phyloP scores from a whole-genome alignment of 2,797 vertebrate species.

The Danio choprae region DNA sequence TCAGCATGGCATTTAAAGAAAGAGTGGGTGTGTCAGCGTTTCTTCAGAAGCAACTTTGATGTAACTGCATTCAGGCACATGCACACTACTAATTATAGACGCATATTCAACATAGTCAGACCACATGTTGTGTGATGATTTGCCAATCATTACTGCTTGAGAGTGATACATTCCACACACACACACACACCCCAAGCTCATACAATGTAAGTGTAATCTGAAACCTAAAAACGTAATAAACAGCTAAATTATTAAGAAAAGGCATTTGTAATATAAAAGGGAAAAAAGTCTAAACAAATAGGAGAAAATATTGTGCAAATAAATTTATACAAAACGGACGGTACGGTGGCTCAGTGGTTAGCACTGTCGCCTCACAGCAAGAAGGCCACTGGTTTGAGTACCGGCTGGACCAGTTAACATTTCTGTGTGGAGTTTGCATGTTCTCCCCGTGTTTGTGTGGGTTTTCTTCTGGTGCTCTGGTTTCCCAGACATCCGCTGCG shows the following conservation, averaged over 20 bases:
- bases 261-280: neutral
- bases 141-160: conserved; percentile 5
- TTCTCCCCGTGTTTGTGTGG: too few relatives aligned
- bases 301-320: too few relatives aligned
- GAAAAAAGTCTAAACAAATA: neutral
- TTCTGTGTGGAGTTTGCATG: too few relatives aligned
- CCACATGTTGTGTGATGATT: conserved; percentile 4
- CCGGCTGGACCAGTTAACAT: too few relatives aligned
- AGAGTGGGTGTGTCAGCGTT: conserved; percentile 1
- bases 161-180: conserved; percentile 23
- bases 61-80: neutral
- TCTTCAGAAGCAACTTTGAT: neutral
- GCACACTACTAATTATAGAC: conserved; percentile 19
- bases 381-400: too few relatives aligned
- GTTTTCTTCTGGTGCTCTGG: too few relatives aligned
- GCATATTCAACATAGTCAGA: conserved; percentile 13
- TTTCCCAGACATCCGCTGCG: too few relatives aligned
- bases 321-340: too few relatives aligned
- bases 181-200: neutral
- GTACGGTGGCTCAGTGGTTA: too few relatives aligned
- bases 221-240: neutral
- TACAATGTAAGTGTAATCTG: neutral
- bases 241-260: neutral
- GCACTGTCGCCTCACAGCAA: too few relatives aligned
- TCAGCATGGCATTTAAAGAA: neutral